These are phyloP conservation scores for Austrofundulus limnaeus DNA, from an alignment of 2,113 vertebrate genomes.

Conservation along the genomic window DNA sequence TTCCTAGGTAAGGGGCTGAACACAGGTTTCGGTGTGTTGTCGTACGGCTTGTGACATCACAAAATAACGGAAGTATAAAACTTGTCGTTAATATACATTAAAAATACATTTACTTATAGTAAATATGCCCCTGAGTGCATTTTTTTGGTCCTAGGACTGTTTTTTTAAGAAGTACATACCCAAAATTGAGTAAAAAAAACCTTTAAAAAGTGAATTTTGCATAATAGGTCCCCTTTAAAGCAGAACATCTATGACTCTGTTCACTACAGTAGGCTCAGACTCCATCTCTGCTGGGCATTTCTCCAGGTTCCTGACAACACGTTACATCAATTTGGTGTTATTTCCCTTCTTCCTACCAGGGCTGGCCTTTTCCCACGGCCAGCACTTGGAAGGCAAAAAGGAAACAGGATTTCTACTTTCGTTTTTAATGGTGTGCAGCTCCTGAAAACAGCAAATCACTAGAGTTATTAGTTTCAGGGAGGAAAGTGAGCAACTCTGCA, in stretches of 20 bases:
- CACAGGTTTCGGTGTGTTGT: too few relatives aligned
- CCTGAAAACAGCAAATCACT: conserved; percentile 55
- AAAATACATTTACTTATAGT: too few relatives aligned
- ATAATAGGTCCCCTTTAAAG: too few relatives aligned
- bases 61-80: too few relatives aligned
- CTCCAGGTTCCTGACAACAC: conserved; percentile 32
- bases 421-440: conserved; percentile 34
- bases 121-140: too few relatives aligned
- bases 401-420: conserved; percentile 24
- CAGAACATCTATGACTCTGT: conserved; percentile 8
- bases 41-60: too few relatives aligned
- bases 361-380: conserved; percentile 24
- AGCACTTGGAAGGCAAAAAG: background rate
- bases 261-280: conserved; percentile 1
- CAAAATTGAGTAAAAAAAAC: too few relatives aligned
- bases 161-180: too few relatives aligned
- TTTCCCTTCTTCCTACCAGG: conserved; percentile 24
- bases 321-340: conserved; percentile 35
- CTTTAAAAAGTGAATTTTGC: too few relatives aligned
- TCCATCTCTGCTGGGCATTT: conserved; percentile 15
- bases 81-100: too few relatives aligned
- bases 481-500: conserved; percentile 19
- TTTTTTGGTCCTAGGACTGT: too few relatives aligned
- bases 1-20: too few relatives aligned
- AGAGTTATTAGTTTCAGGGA: conserved; percentile 32